These are phyloP conservation scores for Nanorana parkeri DNA, from an alignment of 2,113 vertebrate species.

Conservation along the genomic window DNA sequence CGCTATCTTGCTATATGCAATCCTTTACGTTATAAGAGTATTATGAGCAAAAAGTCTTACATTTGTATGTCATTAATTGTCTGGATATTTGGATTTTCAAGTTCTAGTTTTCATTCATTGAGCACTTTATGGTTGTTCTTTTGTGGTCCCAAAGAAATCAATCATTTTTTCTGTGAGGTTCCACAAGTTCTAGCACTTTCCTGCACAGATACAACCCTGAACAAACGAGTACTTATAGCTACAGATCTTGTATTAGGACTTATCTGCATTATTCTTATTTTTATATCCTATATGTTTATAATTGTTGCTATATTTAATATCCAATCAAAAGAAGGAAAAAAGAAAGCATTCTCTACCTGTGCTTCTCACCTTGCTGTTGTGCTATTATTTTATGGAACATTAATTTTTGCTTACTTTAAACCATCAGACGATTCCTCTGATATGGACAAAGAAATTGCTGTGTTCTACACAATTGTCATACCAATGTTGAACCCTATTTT, in stretches of 20 bases:
- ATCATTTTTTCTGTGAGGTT: slow-evolving; percentile 65
- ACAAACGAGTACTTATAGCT: slow-evolving; percentile 53
- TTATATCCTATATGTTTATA: slow-evolving; percentile 53
- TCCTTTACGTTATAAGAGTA: slow-evolving; percentile 58
- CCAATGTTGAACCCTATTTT: slow-evolving; percentile 65
- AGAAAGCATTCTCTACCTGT: slow-evolving; percentile 61
- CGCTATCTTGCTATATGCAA: slow-evolving; percentile 61
- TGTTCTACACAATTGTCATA: slow-evolving; percentile 62
- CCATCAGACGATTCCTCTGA: slow-evolving; percentile 58
- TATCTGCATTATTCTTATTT: slow-evolving; percentile 50
- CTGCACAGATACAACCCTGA: slow-evolving; percentile 57
- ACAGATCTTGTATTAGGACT: slow-evolving; percentile 35
- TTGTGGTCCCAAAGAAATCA: slow-evolving; percentile 56
- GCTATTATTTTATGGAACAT: slow-evolving; percentile 62
- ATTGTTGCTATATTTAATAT: slow-evolving; percentile 46
- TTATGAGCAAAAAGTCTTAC: slow-evolving; percentile 62
- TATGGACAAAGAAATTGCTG: slow-evolving; percentile 59
- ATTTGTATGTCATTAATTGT: slow-evolving; percentile 50
- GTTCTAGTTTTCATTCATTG: slow-evolving; percentile 36
- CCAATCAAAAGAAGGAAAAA: slow-evolving; percentile 52
- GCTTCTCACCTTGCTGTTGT: slow-evolving; percentile 58
- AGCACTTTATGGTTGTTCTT: slow-evolving; percentile 45
- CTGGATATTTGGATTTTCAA: slow-evolving; percentile 57
- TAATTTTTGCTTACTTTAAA: slow-evolving; percentile 61
- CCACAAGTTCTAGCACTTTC: slow-evolving; percentile 61